Percentiles rank a stretch among this genome's conserved stretches.
These are phyloP conservation scores for Odocoileus hemionus DNA, from an alignment of 2,113 vertebrate species.

Conservation along the genomic window DNA sequence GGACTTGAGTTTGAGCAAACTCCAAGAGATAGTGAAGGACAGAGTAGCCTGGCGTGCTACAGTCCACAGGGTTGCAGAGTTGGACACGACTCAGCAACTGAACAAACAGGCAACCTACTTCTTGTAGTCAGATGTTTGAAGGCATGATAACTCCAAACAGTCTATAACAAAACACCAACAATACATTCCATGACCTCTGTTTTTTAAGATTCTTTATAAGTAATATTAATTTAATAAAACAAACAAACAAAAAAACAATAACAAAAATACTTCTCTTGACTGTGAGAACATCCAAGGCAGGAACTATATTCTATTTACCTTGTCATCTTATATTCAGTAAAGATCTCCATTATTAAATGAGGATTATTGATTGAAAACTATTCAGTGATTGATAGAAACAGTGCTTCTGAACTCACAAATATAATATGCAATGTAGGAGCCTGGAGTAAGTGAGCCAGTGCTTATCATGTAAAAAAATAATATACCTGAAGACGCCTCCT, in stretches of 20 bases:
- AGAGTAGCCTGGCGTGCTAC: background rate
- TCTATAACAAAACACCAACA: background rate
- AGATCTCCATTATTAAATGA: constrained; percentile 18
- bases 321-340: background rate
- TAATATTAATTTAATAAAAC: constrained; percentile 3
- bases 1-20: background rate
- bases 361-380: background rate
- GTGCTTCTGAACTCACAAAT: background rate
- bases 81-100: background rate
- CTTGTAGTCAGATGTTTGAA: background rate
- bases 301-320: background rate
- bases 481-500: background rate
- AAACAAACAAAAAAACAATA: background rate
- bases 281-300: background rate
- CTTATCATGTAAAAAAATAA: constrained; percentile 5
- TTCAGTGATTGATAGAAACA: background rate
- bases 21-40: background rate
- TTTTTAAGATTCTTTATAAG: constrained; percentile 8
- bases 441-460: background rate
- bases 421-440: background rate
- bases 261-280: background rate
- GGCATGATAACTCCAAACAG: background rate
- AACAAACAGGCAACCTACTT: background rate
- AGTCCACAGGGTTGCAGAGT: background rate
- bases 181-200: background rate